A percentile compares a stretch with the other conserved stretches of the same genome.
These are phyloP conservation scores for Ceratosolen solmsi DNA, from an alignment of 1,140 invertebrate species.

Conservation along the genomic window DNA sequence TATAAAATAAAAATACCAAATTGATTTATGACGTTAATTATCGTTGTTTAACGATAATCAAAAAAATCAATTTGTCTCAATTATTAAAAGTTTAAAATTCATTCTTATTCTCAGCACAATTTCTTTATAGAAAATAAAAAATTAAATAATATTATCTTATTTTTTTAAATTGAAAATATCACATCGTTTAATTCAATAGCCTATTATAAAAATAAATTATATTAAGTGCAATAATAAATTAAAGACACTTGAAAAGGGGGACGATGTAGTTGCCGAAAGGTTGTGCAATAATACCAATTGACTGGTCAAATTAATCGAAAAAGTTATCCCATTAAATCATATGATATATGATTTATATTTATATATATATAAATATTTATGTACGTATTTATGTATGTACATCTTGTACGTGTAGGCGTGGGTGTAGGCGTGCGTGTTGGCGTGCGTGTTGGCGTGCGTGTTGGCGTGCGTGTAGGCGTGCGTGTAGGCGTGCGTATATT, in stretches of 20 bases:
- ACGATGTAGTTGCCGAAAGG: slow-evolving; percentile 1
- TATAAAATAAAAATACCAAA: background rate
- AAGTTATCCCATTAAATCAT: background rate
- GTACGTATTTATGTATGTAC: background rate
- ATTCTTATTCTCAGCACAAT: background rate
- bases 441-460: no score
- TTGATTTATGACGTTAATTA: background rate
- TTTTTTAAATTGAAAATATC: background rate
- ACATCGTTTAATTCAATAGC: background rate
- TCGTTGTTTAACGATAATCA: background rate
- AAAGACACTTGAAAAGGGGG: slow-evolving; percentile 16
- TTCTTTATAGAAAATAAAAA: background rate
- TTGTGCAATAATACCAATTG: slow-evolving; percentile 23
- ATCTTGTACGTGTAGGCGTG: no score
- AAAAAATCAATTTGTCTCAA: background rate
- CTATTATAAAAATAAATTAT: slow-evolving; percentile 8
- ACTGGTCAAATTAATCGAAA: slow-evolving; percentile 2
- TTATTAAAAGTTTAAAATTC: background rate
- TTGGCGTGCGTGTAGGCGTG: no score
- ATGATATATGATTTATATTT: background rate
- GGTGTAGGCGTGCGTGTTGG: no score
- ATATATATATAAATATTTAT: no score
- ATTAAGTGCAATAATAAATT: slow-evolving; percentile 11
- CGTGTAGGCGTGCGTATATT: no score
- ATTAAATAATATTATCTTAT: background rate